Conservation (phyloP, 1,140 invertebrate genomes). For the Arctopsyche grandis region DNA sequence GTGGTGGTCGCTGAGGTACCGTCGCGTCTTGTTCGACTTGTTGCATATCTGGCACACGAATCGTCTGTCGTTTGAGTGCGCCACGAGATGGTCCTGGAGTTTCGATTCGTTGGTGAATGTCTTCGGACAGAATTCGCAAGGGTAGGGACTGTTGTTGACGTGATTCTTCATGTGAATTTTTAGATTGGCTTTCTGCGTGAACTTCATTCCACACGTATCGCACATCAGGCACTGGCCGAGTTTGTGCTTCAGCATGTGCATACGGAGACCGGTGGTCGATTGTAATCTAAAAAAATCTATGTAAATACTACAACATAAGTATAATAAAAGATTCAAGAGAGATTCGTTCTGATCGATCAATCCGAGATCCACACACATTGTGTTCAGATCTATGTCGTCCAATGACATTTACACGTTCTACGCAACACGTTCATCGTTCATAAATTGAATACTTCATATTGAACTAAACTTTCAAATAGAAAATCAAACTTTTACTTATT, state of each 20-base stretch:
- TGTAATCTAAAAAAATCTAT: constrained; percentile 45
- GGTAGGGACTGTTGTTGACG: constrained; percentile 70
- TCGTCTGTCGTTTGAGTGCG: constrained; percentile 63
- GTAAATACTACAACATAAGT: too few relatives aligned
- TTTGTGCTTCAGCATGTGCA: constrained; percentile 66
- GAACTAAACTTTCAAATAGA: too few relatives aligned
- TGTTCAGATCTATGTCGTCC: background rate
- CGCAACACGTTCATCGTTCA: too few relatives aligned
- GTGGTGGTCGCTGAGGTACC: constrained; percentile 65
- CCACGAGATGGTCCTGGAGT: constrained; percentile 68
- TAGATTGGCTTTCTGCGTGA: constrained; percentile 67
- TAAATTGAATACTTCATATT: too few relatives aligned
- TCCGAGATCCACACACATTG: background rate
- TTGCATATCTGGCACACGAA: constrained; percentile 64
- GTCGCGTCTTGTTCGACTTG: constrained; percentile 66
- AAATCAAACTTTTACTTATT: too few relatives aligned
- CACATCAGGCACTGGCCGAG: constrained; percentile 63
- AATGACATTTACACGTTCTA: too few relatives aligned
- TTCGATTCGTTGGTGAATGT: constrained; percentile 11
- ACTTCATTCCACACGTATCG: constrained; percentile 66
- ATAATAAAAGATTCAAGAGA: too few relatives aligned
- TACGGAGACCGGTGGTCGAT: constrained; percentile 54
- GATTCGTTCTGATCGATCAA: background rate
- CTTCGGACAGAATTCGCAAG: constrained; percentile 53
- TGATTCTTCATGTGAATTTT: constrained; percentile 67